Evolutionary conservation across 1,140 invertebrate genomes (phyloP).

Genomic region (Pinna nobilis): DNA sequence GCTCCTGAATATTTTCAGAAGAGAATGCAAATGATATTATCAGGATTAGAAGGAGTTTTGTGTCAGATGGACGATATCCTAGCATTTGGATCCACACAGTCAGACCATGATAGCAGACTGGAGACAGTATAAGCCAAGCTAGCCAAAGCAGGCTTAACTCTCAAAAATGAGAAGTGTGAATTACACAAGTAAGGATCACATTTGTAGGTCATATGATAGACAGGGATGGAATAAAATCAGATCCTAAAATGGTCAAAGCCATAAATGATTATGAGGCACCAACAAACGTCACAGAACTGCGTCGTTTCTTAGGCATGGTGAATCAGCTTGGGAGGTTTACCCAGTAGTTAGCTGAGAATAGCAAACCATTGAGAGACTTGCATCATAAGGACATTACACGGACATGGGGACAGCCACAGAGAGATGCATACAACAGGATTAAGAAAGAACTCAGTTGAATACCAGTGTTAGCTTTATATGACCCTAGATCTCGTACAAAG

Average conservation of each 20-base stretch:
- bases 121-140: constrained; percentile 52
- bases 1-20: constrained; percentile 24
- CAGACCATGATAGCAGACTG: constrained; percentile 48
- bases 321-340: constrained; percentile 69
- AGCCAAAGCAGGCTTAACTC: constrained; percentile 47
- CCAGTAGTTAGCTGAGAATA: constrained; percentile 18
- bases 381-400: constrained; percentile 13
- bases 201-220: constrained; percentile 38
- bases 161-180: constrained; percentile 56
- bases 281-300: constrained; percentile 29
- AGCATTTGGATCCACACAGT: constrained; percentile 42
- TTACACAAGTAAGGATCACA: background rate
- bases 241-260: constrained; percentile 37
- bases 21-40: constrained; percentile 4
- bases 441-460: constrained; percentile 18
- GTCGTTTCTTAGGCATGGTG: constrained; percentile 61
- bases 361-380: constrained; percentile 29
- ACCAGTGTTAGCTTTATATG: constrained; percentile 5
- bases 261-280: constrained; percentile 33
- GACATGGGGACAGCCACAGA: constrained; percentile 26
- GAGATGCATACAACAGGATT: constrained; percentile 10
- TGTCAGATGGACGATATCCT: constrained; percentile 49
- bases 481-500: background rate
- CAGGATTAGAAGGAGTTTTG: background rate
- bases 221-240: constrained; percentile 26